phyloP scores from a whole-genome alignment of 2,113 vertebrate species.

The Corythornis madagascariensis region DNA sequence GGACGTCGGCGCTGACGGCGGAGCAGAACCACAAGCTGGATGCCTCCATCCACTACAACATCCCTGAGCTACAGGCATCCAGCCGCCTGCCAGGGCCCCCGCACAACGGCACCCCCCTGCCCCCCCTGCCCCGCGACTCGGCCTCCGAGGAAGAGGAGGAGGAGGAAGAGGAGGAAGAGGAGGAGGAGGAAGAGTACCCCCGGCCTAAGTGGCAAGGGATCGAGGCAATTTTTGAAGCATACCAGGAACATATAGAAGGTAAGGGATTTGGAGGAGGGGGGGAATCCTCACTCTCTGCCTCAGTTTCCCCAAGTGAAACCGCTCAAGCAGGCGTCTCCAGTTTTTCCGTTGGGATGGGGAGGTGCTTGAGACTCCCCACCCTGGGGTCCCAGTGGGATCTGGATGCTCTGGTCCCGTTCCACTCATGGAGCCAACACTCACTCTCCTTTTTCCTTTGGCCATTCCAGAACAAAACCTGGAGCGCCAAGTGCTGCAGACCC shows the following conservation, averaged over 20 bases:
- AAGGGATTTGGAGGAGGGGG: neutral
- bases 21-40: conserved; percentile 91
- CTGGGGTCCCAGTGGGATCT: no score
- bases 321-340: accelerated
- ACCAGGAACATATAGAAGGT: conserved; percentile 98
- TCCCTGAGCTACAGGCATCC: conserved; percentile 91
- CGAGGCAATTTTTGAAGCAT: conserved; percentile 95
- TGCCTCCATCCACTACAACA: conserved; percentile 95
- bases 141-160: conserved; percentile 81
- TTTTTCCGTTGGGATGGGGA: neutral
- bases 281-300: accelerated
- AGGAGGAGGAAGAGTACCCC: conserved; percentile 76
- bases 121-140: conserved; percentile 74
- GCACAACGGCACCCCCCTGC: conserved; percentile 84
- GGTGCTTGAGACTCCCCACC: neutral
- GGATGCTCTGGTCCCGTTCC: neutral
- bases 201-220: conserved; percentile 93
- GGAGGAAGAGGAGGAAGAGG: conserved; percentile 77
- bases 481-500: conserved; percentile 92
- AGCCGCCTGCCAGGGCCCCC: conserved; percentile 56
- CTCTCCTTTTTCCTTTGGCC: neutral
- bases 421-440: neutral
- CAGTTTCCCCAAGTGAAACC: neutral
- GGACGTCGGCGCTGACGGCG: conserved; percentile 69
- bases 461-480: conserved; percentile 92